Base-by-base conservation (phyloP, 92 coral and sea anemone genomes). In the Epizoanthus scotinus region DNA sequence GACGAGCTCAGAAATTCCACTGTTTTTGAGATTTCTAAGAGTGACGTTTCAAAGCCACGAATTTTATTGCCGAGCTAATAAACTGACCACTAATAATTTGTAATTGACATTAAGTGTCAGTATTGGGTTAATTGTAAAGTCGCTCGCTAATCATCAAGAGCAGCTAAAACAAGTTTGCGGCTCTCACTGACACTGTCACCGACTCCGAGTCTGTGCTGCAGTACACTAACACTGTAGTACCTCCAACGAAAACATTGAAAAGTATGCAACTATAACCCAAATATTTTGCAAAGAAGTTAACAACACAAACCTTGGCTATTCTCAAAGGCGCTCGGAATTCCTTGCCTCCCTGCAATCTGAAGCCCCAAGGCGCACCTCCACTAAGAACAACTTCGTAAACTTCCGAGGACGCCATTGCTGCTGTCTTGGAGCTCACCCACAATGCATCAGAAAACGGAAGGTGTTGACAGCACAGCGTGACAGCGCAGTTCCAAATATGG, bases 291-390 rank as follows among this genome's bases (percentile, higher is more conserved):
- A 57, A 55, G 22, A 24, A 73, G 47, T 10, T 24, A 14, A 18
- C 15, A 25, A 9, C 44, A 88, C 98, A 49, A 77, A 95, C 98
- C 93, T 95, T 95, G 25, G 98, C 98, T 65, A 95, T 95, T 62
- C 94, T 86, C 57, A 95, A 83, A 55, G 98, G 98, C 60, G 98
- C 98, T 64, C 98, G 75, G 59, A 95, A 95, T 84, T 95, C 98
- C 40, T 87, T 95, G 27, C 98, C 98, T 78, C 98, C 98, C 58
- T 95, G 98, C 38, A 95, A 87, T 63, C 98, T 72, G 84, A 95
- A 95, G 63, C 98, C 98, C 98, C 98, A 95, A 57, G 98, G 98
- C 19, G 95, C 93, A 47, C 98, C 98, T 47, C 98, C 98, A 70
- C 84, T 81, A n/a, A 95, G 82, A 36, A 88, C 86, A 63, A 93